These are phyloP conservation scores for Drosophila santomea DNA, from an alignment of 1,140 invertebrate genomes.

Conservation along the genomic window DNA sequence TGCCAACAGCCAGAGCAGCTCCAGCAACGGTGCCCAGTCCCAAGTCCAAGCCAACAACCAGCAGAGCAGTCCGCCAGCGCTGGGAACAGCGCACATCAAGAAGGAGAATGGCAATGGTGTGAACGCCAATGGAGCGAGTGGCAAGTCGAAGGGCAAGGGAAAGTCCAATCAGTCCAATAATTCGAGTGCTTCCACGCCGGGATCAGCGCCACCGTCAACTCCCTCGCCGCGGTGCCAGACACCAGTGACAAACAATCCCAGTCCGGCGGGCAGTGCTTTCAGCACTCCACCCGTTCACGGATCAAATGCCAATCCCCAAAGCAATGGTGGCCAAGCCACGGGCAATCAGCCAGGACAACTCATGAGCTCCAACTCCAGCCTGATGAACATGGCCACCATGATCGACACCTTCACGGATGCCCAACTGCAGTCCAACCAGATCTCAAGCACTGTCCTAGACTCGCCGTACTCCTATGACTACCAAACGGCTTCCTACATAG, in stretches of 20 bases:
- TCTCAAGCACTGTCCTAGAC: slow-evolving; percentile 92
- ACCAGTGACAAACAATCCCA: slow-evolving; percentile 81
- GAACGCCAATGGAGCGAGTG: slow-evolving; percentile 13
- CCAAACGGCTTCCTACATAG: slow-evolving; percentile 85
- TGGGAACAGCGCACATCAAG: slow-evolving; percentile 53
- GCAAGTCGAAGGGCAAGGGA: slow-evolving; percentile 66
- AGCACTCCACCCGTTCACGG: slow-evolving; percentile 77
- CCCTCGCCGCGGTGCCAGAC: slow-evolving; percentile 85
- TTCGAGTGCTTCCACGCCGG: slow-evolving; percentile 76
- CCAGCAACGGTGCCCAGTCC: slow-evolving; percentile 84
- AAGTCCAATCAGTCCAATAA: slow-evolving; percentile 73
- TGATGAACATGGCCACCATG: slow-evolving; percentile 90
- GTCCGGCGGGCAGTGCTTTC: slow-evolving; percentile 83
- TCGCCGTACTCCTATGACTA: slow-evolving; percentile 90
- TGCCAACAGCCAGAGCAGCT: slow-evolving; percentile 51
- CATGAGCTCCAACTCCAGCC: slow-evolving; percentile 86
- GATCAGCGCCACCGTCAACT: slow-evolving; percentile 84
- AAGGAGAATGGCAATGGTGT: slow-evolving; percentile 61
- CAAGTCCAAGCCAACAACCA: slow-evolving; percentile 51
- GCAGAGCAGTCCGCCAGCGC: slow-evolving; percentile 75
- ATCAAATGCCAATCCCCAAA: slow-evolving; percentile 54
- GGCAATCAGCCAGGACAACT: slow-evolving; percentile 69
- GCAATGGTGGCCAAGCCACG: slow-evolving; percentile 19
- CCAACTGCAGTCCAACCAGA: slow-evolving; percentile 92
- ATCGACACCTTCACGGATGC: slow-evolving; percentile 90